Conservation (phyloP, 2,113 vertebrate species). For the Gadus chalcogrammus region DNA sequence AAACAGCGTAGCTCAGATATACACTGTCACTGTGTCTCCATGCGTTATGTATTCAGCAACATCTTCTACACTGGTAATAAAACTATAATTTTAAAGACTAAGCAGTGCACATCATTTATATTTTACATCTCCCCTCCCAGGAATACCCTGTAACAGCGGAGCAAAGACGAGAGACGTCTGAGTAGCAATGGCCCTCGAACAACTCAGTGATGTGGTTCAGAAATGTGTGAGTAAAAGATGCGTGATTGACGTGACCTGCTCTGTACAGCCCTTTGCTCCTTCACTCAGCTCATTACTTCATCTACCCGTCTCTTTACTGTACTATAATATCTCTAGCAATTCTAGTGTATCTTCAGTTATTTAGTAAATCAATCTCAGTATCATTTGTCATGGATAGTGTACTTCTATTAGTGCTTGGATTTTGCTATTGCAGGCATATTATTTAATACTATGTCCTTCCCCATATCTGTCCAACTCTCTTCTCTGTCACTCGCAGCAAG, state of each 20-base stretch:
- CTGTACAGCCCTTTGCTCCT: not conserved
- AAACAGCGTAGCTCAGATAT: too few relatives aligned
- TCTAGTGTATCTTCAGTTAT: too few relatives aligned
- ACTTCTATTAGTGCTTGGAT: not conserved
- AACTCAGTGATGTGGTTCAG: constrained; percentile 86
- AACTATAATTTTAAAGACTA: too few relatives aligned
- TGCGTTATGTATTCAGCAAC: too few relatives aligned
- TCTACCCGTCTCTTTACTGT: too few relatives aligned
- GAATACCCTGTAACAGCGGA: constrained; percentile 13
- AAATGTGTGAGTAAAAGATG: constrained; percentile 85
- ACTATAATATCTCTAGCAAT: too few relatives aligned
- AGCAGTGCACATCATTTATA: too few relatives aligned
- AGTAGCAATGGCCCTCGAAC: constrained; percentile 83
- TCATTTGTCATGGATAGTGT: too few relatives aligned
- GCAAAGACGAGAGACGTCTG: constrained; percentile 1
- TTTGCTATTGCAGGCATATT: not conserved
- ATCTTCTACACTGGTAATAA: too few relatives aligned
- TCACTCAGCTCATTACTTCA: not conserved
- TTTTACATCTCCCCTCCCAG: not conserved
- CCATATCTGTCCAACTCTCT: not conserved
- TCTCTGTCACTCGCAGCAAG: constrained; percentile 73
- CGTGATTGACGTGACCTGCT: too few relatives aligned
- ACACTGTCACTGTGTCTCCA: too few relatives aligned
- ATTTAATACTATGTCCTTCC: not conserved
- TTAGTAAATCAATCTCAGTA: too few relatives aligned